These are phyloP conservation scores for Anthoscopus minutus DNA, from an alignment of 2,113 vertebrate genomes.

Conservation along the genomic window DNA sequence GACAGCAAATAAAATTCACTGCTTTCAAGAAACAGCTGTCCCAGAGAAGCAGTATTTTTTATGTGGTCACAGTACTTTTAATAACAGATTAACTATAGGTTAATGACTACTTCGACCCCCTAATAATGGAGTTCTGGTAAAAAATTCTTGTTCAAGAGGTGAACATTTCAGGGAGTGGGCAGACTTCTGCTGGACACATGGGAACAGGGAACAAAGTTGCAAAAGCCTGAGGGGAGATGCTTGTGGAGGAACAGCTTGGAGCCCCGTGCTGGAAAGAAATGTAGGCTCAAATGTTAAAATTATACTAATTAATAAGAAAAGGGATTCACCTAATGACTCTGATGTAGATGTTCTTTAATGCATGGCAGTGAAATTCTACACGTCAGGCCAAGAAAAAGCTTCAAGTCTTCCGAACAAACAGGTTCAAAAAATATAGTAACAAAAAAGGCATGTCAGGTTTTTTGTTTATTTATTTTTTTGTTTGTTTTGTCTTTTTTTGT, in stretches of 20 bases:
- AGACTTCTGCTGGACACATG: background rate
- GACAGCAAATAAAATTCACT: background rate
- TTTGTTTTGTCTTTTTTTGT: background rate
- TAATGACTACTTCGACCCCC: background rate
- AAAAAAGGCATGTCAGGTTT: background rate
- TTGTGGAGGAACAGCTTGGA: background rate
- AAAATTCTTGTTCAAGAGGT: background rate
- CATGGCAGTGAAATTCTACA: background rate
- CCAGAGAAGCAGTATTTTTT: background rate
- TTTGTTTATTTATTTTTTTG: background rate
- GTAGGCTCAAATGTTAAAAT: background rate
- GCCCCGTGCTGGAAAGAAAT: accelerated
- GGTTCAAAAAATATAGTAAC: background rate
- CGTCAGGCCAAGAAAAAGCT: background rate
- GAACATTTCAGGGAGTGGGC: background rate
- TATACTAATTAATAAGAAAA: background rate
- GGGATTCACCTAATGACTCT: background rate
- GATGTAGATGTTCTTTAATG: background rate
- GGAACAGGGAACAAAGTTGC: background rate
- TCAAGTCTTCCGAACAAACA: background rate
- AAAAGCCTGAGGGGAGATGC: background rate
- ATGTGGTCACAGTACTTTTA: background rate
- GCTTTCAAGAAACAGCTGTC: background rate
- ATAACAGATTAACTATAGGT: background rate
- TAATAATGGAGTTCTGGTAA: background rate